These are phyloP conservation scores for Alsophila aescularia DNA, from an alignment of 2,888 invertebrate genomes.

Conservation along the genomic window DNA sequence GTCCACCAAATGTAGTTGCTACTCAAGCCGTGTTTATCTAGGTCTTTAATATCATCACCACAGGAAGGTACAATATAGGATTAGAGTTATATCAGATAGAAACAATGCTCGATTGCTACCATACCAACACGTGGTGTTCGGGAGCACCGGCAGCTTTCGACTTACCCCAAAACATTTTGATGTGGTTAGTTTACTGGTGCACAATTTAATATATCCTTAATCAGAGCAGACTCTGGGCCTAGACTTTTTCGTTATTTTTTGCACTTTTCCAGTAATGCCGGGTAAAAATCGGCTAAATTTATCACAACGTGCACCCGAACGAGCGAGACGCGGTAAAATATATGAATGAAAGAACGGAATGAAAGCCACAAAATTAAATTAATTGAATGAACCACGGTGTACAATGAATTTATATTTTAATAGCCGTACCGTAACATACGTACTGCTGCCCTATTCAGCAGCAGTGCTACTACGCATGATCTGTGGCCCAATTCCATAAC, in stretches of 20 bases:
- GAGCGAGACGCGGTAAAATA: too few relatives aligned
- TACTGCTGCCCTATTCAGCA: too few relatives aligned
- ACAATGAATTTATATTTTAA: too few relatives aligned
- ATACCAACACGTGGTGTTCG: conserved; percentile 73
- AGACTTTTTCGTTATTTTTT: not conserved
- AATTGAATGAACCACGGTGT: too few relatives aligned
- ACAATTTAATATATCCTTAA: not conserved
- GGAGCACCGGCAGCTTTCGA: conserved; percentile 46
- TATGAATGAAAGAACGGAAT: too few relatives aligned
- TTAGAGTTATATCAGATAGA: not conserved
- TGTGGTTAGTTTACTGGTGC: conserved; percentile 1
- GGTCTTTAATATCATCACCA: not conserved
- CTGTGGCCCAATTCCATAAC: too few relatives aligned
- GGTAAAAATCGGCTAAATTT: not conserved
- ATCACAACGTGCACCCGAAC: too few relatives aligned
- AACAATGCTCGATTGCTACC: conserved; percentile 23
- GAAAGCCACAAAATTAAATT: too few relatives aligned
- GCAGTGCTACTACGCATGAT: too few relatives aligned
- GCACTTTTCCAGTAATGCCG: not conserved
- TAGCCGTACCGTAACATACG: too few relatives aligned
- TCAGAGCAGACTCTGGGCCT: not conserved
- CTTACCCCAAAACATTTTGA: conserved; percentile 82
- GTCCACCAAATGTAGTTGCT: too few relatives aligned
- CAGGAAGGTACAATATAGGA: not conserved
- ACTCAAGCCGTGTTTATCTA: too few relatives aligned